Percentiles rank a stretch among this genome's conserved stretches.
Conservation (phyloP, 1,140 invertebrate genomes). For the Lepeophtheirus salmonis region DNA sequence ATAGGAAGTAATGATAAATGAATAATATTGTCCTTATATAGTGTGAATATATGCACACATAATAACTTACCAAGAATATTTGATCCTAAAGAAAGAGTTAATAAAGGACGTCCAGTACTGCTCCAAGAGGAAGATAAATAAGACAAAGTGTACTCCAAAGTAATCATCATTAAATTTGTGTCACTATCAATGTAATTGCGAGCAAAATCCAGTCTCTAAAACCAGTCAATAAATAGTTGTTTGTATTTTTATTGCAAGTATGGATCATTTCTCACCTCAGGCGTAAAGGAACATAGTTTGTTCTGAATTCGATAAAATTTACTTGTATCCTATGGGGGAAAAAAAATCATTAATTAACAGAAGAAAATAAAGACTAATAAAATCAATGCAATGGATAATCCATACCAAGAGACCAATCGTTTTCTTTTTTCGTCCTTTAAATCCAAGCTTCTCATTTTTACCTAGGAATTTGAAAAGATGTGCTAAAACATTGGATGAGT, state of each 20-base stretch:
- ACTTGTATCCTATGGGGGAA: conserved; percentile 70
- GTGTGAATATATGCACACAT: no score
- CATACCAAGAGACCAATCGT: conserved; percentile 53
- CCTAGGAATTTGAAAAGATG: conserved; percentile 26
- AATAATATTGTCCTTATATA: no score
- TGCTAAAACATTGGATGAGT: conserved; percentile 51
- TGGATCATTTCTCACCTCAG: conserved; percentile 50
- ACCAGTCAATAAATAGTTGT: no score
- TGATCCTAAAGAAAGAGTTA: conserved; percentile 15
- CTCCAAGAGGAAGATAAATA: conserved; percentile 11
- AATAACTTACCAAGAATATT: conserved; percentile 22
- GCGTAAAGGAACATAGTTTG: conserved; percentile 91
- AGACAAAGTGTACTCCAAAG: conserved; percentile 15
- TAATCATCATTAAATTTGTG: conserved; percentile 13
- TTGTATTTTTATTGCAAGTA: conserved; percentile 18
- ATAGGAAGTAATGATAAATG: no score
- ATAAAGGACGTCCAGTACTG: conserved; percentile 15
- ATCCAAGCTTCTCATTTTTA: conserved; percentile 72
- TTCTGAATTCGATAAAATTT: conserved; percentile 91
- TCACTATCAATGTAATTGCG: conserved; percentile 17
- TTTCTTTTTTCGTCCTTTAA: conserved; percentile 78
- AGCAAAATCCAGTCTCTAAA: conserved; percentile 1
- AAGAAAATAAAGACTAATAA: background rate
- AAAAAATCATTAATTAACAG: no score
- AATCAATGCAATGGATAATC: background rate